Evolutionary conservation across 2,888 invertebrate species (phyloP), one percentile per base, ranked within the genome.

Genomic region (Xestobium rufovillosum): DNA sequence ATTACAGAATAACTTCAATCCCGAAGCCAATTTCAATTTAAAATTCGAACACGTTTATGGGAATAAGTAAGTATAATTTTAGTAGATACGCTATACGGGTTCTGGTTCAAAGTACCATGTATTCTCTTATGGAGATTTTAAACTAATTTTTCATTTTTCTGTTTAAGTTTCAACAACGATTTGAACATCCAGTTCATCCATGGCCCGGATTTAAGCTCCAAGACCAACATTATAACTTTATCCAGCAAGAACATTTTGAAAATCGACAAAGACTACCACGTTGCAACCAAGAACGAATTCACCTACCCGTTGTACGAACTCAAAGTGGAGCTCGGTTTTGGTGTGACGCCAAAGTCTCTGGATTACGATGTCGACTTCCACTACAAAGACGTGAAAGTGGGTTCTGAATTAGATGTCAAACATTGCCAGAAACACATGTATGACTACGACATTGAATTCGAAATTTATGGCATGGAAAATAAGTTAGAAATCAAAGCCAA

Each of bases 1-100:
- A 36, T 68, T 78, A 41, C 62, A 69, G 41, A 78, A 81, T 44
- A 71, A 70, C 1, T 61, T 76, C 31, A 76, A 78, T 49, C 78
- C 77, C 0, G 66, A 67, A 28, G 54, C 72, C 26, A 79, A 78
- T 48, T 76, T 82, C 57, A 72, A 70, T 36, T 15, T 79, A 3
- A 69, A 74, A 23, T 78, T 75, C 49, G 73, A 77, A 36, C n/a
- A n/a, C n/a, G n/a, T n/a, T n/a, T n/a, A n/a, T n/a, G n/a, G n/a
- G n/a, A n/a, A n/a, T n/a, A n/a, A n/a, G n/a, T n/a, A n/a, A n/a
- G n/a, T n/a, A n/a, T n/a, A n/a, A n/a, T n/a, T n/a, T n/a, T n/a
- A n/a, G n/a, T n/a, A n/a, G n/a, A n/a, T n/a, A n/a, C n/a, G n/a
- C n/a, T n/a, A n/a, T n/a, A n/a, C n/a, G n/a, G n/a, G n/a, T n/a